These are phyloP conservation scores for Bos javanicus DNA, from an alignment of 2,113 vertebrate species.

Conservation along the genomic window DNA sequence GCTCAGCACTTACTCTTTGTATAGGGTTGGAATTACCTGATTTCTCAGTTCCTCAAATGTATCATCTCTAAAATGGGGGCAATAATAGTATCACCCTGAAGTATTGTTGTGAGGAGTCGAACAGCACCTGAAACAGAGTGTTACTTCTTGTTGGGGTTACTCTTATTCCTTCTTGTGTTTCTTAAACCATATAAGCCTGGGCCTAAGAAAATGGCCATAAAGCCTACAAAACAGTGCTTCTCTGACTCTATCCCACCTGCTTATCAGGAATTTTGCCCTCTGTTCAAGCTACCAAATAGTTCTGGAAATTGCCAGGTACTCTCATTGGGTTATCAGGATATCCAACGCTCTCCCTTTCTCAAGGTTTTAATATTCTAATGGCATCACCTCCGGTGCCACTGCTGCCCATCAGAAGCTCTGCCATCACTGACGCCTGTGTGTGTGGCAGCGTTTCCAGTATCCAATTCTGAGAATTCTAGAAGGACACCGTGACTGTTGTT, in stretches of 20 bases:
- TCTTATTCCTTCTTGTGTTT: background rate
- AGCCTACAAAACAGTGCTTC: background rate
- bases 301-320: background rate
- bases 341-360: background rate
- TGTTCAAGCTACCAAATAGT: background rate
- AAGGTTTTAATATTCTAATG: background rate
- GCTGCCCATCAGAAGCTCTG: background rate
- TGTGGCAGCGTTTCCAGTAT: background rate
- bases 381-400: background rate
- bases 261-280: background rate
- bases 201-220: background rate
- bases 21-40: background rate
- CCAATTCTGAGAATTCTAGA: background rate
- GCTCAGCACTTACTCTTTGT: background rate
- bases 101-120: background rate
- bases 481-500: background rate
- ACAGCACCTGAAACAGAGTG: too few species aligned
- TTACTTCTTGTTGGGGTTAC: background rate
- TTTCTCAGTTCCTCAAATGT: background rate
- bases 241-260: background rate
- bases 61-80: background rate
- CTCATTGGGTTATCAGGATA: background rate
- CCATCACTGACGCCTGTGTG: rapidly evolving
- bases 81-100: background rate
- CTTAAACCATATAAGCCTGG: background rate